phyloP scores from a whole-genome alignment of 2,888 invertebrate genomes.

The Athripsodes cinereus region DNA sequence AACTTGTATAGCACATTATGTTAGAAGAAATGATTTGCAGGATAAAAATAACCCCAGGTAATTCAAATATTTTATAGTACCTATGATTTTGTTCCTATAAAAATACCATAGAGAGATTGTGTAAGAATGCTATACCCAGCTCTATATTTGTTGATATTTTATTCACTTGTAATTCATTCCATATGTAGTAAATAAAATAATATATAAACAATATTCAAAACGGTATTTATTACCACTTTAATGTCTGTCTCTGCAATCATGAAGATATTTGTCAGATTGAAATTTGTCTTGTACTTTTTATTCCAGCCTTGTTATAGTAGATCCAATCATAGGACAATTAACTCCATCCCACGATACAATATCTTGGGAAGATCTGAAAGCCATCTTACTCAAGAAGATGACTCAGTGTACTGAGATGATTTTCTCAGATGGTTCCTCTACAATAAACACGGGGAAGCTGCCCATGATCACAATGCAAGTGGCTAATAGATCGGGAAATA shows the following conservation, averaged over 20 bases:
- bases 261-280: not conserved
- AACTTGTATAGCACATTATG: slow-evolving; percentile 63
- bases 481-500: slow-evolving; percentile 75
- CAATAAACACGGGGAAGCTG: slow-evolving; percentile 58
- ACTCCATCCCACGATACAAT: slow-evolving; percentile 39
- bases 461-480: slow-evolving; percentile 73
- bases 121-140: too few species aligned
- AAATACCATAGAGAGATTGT: too few species aligned
- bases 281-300: not conserved
- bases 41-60: slow-evolving; percentile 18
- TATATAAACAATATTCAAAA: too few species aligned
- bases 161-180: too few species aligned
- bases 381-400: slow-evolving; percentile 62
- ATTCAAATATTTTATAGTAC: too few species aligned
- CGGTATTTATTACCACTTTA: too few species aligned
- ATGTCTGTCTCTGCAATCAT: not conserved
- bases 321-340: slow-evolving; percentile 42
- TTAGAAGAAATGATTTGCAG: slow-evolving; percentile 41
- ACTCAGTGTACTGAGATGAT: slow-evolving; percentile 62
- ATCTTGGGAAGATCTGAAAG: slow-evolving; percentile 67
- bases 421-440: slow-evolving; percentile 44
- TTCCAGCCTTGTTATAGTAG: slow-evolving; percentile 49
- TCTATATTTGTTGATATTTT: too few species aligned
- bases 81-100: too few species aligned
- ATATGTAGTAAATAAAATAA: too few species aligned